A percentile compares a stretch with the other conserved stretches of the same genome.
Conservation (phyloP, 2,888 invertebrate species). For the Trichopoda pennipes region DNA sequence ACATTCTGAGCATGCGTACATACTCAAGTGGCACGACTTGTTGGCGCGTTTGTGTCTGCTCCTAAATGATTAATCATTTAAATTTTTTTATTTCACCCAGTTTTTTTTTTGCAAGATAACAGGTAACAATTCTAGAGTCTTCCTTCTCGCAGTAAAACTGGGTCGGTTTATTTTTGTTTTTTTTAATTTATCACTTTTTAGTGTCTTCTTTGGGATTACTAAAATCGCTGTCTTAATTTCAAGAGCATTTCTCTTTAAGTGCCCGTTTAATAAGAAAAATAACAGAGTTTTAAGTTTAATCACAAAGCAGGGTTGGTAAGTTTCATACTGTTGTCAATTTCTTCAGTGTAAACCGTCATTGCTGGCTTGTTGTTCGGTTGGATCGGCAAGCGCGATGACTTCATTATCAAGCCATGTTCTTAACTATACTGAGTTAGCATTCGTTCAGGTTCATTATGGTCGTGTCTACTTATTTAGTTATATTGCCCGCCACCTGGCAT, state of each 20-base stretch:
- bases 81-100: constrained; percentile 44
- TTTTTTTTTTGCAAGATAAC: constrained; percentile 34
- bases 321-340: background rate
- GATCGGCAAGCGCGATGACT: no score
- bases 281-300: constrained; percentile 35
- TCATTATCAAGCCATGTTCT: no score
- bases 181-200: constrained; percentile 6
- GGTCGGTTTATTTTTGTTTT: background rate
- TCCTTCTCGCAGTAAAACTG: constrained; percentile 23
- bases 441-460: no score
- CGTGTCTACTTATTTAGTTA: no score
- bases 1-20: constrained; percentile 57
- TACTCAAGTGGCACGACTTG: constrained; percentile 1
- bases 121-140: constrained; percentile 24
- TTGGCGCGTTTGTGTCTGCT: background rate
- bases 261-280: constrained; percentile 34
- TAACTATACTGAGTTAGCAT: no score
- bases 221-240: constrained; percentile 32
- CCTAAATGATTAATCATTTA: background rate
- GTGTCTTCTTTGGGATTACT: constrained; percentile 31
- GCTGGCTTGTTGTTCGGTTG: no score
- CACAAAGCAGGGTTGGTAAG: background rate
- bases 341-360: no score
- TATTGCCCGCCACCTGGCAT: no score
- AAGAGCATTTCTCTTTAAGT: constrained; percentile 54